A percentile compares a stretch with the other conserved stretches of the same genome.
These are phyloP conservation scores for Drosophila prostipennis DNA, from an alignment of 2,888 invertebrate genomes.

Conservation along the genomic window DNA sequence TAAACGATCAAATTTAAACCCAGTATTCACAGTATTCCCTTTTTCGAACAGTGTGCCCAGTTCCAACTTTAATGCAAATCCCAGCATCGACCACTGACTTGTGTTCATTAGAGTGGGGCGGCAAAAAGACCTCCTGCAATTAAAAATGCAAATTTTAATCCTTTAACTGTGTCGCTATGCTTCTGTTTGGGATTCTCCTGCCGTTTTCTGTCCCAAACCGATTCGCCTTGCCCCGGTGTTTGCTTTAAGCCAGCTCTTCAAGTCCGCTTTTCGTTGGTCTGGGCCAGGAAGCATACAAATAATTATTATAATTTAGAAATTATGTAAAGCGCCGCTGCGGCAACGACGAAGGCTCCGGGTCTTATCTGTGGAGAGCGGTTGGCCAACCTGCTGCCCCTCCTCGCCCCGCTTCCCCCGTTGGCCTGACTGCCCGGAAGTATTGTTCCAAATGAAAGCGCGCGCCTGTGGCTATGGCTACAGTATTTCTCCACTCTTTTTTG, in stretches of 20 bases:
- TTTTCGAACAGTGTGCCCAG: slow-evolving; percentile 14
- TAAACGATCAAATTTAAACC: neutral
- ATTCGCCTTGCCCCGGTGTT: slow-evolving; percentile 27
- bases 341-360: slow-evolving; percentile 56
- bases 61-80: slow-evolving; percentile 24
- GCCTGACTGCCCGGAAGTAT: slow-evolving; percentile 67
- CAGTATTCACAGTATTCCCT: no score
- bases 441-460: slow-evolving; percentile 78
- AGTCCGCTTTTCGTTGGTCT: slow-evolving; percentile 29
- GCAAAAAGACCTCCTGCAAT: slow-evolving; percentile 58
- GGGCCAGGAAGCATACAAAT: slow-evolving; percentile 77
- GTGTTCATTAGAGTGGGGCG: slow-evolving; percentile 33
- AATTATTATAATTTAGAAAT: slow-evolving; percentile 82
- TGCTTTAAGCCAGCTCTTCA: slow-evolving; percentile 42
- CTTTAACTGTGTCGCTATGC: slow-evolving; percentile 58
- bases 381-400: slow-evolving; percentile 9
- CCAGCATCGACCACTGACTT: slow-evolving; percentile 37
- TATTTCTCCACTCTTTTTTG: slow-evolving; percentile 54
- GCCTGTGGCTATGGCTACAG: slow-evolving; percentile 76
- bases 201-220: slow-evolving; percentile 12
- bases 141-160: slow-evolving; percentile 79
- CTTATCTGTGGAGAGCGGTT: slow-evolving; percentile 56
- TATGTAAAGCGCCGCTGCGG: slow-evolving; percentile 77
- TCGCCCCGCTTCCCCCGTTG: neutral
- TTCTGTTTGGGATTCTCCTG: slow-evolving; percentile 6